Conservation (phyloP, 2,113 vertebrate genomes). For the Platanista minor region DNA sequence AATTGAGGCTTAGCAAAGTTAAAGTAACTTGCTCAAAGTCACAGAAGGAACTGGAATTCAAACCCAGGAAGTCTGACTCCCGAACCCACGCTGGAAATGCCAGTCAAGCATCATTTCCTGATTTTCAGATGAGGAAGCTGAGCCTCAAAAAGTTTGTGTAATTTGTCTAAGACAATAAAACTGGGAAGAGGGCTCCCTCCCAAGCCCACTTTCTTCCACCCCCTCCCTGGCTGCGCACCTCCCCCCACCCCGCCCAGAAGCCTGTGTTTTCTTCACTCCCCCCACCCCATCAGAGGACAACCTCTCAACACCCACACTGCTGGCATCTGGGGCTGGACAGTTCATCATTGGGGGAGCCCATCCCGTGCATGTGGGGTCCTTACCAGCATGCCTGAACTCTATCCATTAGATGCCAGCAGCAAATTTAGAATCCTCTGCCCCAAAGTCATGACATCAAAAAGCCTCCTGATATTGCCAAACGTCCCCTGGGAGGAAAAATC, state of each 20-base stretch:
- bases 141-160: neutral
- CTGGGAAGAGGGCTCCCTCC: neutral
- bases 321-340: neutral
- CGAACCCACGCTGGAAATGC: neutral
- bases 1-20: neutral
- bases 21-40: neutral
- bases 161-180: neutral
- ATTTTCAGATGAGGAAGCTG: neutral
- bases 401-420: neutral
- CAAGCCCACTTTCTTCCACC: neutral
- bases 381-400: neutral
- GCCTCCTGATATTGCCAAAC: neutral
- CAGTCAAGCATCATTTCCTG: neutral
- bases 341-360: accelerated
- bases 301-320: neutral
- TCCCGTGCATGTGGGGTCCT: neutral
- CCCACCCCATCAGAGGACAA: neutral
- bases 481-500: neutral
- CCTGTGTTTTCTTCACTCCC: neutral
- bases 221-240: neutral
- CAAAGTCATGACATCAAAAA: neutral
- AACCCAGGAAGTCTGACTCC: neutral
- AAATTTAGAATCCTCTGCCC: neutral
- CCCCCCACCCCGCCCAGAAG: neutral
- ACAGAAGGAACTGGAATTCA: neutral